Evolutionary conservation across 1,140 invertebrate species (phyloP).

Genomic region (Zaprionus ghesquierei): DNA sequence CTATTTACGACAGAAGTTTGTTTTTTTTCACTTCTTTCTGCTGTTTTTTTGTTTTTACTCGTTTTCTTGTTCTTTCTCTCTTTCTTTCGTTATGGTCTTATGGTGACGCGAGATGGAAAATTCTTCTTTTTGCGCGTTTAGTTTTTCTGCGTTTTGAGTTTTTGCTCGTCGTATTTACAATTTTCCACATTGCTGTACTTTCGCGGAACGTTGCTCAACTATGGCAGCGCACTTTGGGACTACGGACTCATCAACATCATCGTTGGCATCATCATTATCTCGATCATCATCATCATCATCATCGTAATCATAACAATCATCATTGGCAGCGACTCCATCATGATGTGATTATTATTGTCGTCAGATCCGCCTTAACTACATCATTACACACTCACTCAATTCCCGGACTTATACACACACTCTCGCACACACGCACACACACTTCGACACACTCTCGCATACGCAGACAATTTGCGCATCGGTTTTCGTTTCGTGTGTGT

Average conservation of each 20-base stretch:
- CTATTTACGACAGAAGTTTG: conserved; percentile 65
- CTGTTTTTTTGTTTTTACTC: conserved; percentile 16
- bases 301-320: not conserved
- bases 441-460: not conserved
- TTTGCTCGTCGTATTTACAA: conserved; percentile 77
- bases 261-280: conserved; percentile 29
- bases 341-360: conserved; percentile 23
- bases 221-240: conserved; percentile 15
- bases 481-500: conserved; percentile 9
- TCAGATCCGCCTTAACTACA: conserved; percentile 48
- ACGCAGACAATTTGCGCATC: conserved; percentile 14
- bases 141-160: conserved; percentile 80
- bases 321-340: conserved; percentile 41
- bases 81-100: conserved; percentile 54
- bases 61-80: not conserved
- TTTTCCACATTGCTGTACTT: conserved; percentile 81
- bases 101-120: conserved; percentile 61
- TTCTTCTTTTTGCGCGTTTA: conserved; percentile 81
- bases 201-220: conserved; percentile 59
- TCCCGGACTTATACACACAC: conserved; percentile 28
- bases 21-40: conserved; percentile 41
- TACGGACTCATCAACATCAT: conserved; percentile 36
- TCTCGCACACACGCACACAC: not conserved
- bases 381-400: conserved; percentile 52
- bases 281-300: conserved; percentile 43